Base-by-base conservation (phyloP, 30 jellyfish, hydroid and myxozoan species). In the Catostylus mosaicus region DNA sequence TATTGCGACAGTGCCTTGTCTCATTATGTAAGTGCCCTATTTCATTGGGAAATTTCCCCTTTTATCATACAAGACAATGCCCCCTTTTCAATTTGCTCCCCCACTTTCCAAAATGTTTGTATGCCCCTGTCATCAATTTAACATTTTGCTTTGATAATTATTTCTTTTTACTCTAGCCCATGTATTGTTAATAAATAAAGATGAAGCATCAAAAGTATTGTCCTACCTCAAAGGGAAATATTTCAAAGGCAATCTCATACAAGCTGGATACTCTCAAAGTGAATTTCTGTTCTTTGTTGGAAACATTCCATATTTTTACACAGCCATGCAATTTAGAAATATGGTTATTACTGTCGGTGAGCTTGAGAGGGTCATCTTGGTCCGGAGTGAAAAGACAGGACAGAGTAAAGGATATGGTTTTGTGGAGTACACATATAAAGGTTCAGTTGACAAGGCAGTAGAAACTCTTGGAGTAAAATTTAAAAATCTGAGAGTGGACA, bases 361-460 rank as follows among this genome's bases (percentile, higher is more conserved):
- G 6, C 35, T 89, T 19, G 97, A 89, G 75, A 47, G 97, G 30
- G 57, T 83, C 29, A 40, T 89, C 24, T 62, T 84, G 20, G 93
- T 75, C 14, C 67, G 82, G 11, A 71, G 96, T 84, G 88, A 84
- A 67, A 30, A 26, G 23, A 83, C 97, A 45, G 96, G 96, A 0
- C 96, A 69, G 31, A 70, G 96, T 74, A 83, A 83, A 69, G 97
- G 97, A 18, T 90, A 90, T 56, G 97, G 97, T 14, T 83, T 90
- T 90, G 96, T 90, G 26, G 97, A 90, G 64, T 90, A 46, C 63
- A 63, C 62, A 24, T 19, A 68, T 32, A 84, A 77, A 51, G 52
- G 59, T 36, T 81, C 69, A 75, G 81, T 80, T 19, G 84, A 77
- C 26, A 51, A 35, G 67, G 96, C 97, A 3, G 43, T 73, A 22